Percentiles rank a stretch among this genome's conserved stretches.
These are phyloP conservation scores for Trichoplax adhaerens DNA, from an alignment of 37 sponge, comb jelly and placozoan genomes.

Conservation along the genomic window DNA sequence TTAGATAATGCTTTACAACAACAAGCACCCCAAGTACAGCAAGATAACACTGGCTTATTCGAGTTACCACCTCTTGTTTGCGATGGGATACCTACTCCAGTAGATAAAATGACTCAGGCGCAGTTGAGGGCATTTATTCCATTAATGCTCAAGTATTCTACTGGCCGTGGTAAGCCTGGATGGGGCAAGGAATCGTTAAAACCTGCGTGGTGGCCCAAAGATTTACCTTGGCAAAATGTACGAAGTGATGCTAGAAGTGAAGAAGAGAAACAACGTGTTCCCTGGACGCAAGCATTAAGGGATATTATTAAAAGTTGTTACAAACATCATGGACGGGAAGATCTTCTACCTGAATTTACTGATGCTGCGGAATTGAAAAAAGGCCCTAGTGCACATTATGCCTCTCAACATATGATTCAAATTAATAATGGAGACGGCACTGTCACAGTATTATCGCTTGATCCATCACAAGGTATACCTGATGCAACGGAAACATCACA, in stretches of 20 bases:
- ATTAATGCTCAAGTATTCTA: conserved; percentile 62
- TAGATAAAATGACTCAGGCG: conserved; percentile 85
- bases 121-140: conserved; percentile 81
- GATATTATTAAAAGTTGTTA: conserved; percentile 63
- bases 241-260: conserved; percentile 50
- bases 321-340: conserved; percentile 42
- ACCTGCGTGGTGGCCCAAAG: conserved; percentile 83
- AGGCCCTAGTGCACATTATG: too few relatives aligned
- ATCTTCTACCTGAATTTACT: conserved; percentile 59
- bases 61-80: conserved; percentile 73
- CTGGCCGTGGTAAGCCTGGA: conserved; percentile 72
- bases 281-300: conserved; percentile 72
- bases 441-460: too few relatives aligned
- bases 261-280: conserved; percentile 35
- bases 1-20: conserved; percentile 7
- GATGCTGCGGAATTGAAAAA: neutral
- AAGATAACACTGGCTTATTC: conserved; percentile 12
- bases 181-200: conserved; percentile 76
- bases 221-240: conserved; percentile 75
- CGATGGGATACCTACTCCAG: conserved; percentile 84
- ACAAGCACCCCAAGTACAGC: neutral
- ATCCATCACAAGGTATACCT: too few relatives aligned
- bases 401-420: too few relatives aligned
- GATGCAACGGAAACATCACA: too few relatives aligned
- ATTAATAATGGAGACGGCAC: too few relatives aligned